Percentiles rank a stretch among this genome's conserved stretches.
These are phyloP conservation scores for Mesocricetus auratus DNA, from an alignment of 2,113 vertebrate genomes.

Conservation along the genomic window DNA sequence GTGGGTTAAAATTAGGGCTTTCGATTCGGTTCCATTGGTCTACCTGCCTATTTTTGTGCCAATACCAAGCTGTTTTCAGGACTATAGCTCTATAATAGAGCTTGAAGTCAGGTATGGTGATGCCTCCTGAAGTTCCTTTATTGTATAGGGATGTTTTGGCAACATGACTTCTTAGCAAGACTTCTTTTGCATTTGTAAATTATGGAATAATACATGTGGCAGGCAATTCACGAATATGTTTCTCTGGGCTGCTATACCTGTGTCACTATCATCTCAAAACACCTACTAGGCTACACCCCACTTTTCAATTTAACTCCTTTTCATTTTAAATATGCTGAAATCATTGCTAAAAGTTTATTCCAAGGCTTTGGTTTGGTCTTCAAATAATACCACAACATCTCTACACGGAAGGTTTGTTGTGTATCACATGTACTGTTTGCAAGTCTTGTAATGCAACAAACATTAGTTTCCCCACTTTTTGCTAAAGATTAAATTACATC, in stretches of 20 bases:
- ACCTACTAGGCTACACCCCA: neutral
- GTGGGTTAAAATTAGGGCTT: too few species aligned
- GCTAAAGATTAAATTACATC: slow-evolving; percentile 31
- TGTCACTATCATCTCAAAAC: neutral
- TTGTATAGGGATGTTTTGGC: too few species aligned
- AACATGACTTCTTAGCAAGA: slow-evolving; percentile 3
- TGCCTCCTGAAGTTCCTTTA: too few species aligned
- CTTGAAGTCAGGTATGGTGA: too few species aligned
- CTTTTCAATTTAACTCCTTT: slow-evolving; percentile 48
- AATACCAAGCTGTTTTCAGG: too few species aligned
- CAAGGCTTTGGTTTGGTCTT: neutral
- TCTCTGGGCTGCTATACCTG: slow-evolving; percentile 30
- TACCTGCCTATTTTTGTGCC: too few species aligned
- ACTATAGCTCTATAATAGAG: too few species aligned
- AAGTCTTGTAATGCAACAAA: neutral
- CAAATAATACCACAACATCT: slow-evolving; percentile 1
- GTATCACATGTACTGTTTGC: neutral
- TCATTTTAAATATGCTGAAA: slow-evolving; percentile 31
- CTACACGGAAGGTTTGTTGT: neutral
- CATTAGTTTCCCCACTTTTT: slow-evolving; percentile 22
- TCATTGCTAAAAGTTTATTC: neutral
- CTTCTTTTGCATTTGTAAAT: slow-evolving; percentile 56
- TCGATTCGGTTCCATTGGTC: too few species aligned
- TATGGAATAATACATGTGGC: slow-evolving; percentile 21
- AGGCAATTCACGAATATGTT: neutral